Evolutionary conservation across 2,888 invertebrate genomes (phyloP), one percentile per base, ranked within the genome.

Genomic region (Schizaphis graminum): DNA sequence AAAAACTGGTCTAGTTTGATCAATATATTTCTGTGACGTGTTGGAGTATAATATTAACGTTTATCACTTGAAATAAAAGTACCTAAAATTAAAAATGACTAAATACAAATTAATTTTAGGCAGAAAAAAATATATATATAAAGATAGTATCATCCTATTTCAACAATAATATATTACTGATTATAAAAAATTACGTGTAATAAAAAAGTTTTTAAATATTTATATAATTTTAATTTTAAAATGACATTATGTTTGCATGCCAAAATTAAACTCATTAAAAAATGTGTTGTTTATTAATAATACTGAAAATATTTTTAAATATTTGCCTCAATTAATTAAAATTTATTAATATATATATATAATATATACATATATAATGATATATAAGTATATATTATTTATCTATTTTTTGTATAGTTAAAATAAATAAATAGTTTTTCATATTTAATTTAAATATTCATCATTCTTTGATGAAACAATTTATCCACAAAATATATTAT

Each of bases 1-100:
- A 35, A 77, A 77, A 77, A 77, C 8, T 77, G 77, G 35, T 35
- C 77, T 77, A 77, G 67, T 89, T 56, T 88, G 21, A 88, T 88
- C 88, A 35, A 53, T 35, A n/a, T 77, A 8, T 35, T 77, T 35
- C 26, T 77, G 35, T 77, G 35, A 77, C 21, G 21, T 35, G 77
- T 35, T 77, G 21, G 21, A 35, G 77, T 35, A 21, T 77, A n/a
- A 61, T 35, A 77, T 77, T 35, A 21, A 35, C 8, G 21, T 77
- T 35, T 35, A 35, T 21, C 35, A 2, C 8, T 35, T 21, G 21
- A 67, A 67, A n/a, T 67, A 35, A n/a, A 35, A 67, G 1, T 67
- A 21, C 21, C 5, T 53, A 67, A 67, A 77, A 77, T 77, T 21
- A 77, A 35, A 35, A 35, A 35, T 24, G 21, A 21, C 0, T n/a